Percentiles rank a stretch among this genome's conserved stretches.
phyloP scores from a whole-genome alignment of 2,888 invertebrate species.

The Mythimna impura region DNA sequence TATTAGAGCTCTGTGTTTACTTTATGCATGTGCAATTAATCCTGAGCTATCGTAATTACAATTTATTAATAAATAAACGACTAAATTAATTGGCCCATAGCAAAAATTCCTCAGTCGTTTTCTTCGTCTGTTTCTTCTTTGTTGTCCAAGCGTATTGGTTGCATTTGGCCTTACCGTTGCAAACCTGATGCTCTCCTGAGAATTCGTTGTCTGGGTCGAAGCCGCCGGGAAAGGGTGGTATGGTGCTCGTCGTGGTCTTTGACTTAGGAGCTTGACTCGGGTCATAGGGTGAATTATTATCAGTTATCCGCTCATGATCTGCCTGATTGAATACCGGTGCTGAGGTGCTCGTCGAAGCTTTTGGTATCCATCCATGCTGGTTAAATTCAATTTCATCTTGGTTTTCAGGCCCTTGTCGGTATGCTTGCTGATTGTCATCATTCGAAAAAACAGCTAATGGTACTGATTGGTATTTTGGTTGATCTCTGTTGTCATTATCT shows the following conservation, averaged over 20 bases:
- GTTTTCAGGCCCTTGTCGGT: neutral
- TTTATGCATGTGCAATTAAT: neutral
- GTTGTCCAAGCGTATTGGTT: slow-evolving; percentile 34
- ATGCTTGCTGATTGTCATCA: neutral
- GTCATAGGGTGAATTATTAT: neutral
- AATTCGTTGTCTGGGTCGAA: neutral
- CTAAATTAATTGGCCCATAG: slow-evolving; percentile 9
- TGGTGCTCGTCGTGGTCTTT: slow-evolving; percentile 39
- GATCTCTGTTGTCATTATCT: neutral
- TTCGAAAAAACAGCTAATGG: neutral
- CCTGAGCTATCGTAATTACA: no score
- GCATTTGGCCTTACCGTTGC: slow-evolving; percentile 37
- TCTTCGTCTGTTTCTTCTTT: neutral
- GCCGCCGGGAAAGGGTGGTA: slow-evolving; percentile 42
- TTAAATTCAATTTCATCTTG: neutral
- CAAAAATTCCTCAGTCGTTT: neutral
- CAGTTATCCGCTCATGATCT: no score
- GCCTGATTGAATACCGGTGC: neutral
- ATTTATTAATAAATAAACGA: no score
- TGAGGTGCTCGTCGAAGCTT: slow-evolving; percentile 31
- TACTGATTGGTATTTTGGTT: neutral
- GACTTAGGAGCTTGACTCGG: neutral
- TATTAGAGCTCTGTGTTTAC: neutral
- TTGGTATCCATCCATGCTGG: neutral
- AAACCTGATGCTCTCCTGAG: neutral